These are phyloP conservation scores for Drosophila atroscutellata DNA, from an alignment of 2,888 invertebrate genomes.

Conservation along the genomic window DNA sequence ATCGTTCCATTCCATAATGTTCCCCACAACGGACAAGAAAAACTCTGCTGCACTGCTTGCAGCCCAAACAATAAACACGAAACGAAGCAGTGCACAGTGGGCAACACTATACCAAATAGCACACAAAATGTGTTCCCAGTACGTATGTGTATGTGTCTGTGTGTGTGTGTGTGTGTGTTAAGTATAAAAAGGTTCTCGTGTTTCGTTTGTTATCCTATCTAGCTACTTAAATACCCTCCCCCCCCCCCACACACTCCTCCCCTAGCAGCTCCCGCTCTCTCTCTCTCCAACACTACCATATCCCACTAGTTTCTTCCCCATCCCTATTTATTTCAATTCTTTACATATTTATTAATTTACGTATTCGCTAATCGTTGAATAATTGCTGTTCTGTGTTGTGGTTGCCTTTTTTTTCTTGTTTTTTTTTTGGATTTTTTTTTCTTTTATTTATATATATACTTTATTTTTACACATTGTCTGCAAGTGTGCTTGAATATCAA, in stretches of 20 bases:
- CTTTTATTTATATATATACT: constrained; percentile 57
- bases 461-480: constrained; percentile 85
- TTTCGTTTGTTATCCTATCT: constrained; percentile 21
- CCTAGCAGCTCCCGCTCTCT: neutral
- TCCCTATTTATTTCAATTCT: constrained; percentile 10
- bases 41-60: constrained; percentile 19
- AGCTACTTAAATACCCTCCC: constrained; percentile 26
- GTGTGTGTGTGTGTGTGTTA: neutral
- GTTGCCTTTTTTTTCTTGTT: constrained; percentile 21
- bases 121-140: constrained; percentile 2
- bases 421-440: constrained; percentile 5
- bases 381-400: constrained; percentile 38
- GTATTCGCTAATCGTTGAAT: constrained; percentile 40
- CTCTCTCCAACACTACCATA: neutral
- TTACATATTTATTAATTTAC: constrained; percentile 29
- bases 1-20: neutral
- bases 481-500: constrained; percentile 85
- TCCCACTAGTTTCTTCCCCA: neutral
- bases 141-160: neutral
- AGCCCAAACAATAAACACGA: constrained; percentile 8
- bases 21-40: neutral
- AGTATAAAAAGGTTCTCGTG: neutral
- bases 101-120: constrained; percentile 2
- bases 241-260: neutral
- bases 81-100: constrained; percentile 25